phyloP scores from a whole-genome alignment of 2,888 invertebrate species.

The Diplazon laetatorius region DNA sequence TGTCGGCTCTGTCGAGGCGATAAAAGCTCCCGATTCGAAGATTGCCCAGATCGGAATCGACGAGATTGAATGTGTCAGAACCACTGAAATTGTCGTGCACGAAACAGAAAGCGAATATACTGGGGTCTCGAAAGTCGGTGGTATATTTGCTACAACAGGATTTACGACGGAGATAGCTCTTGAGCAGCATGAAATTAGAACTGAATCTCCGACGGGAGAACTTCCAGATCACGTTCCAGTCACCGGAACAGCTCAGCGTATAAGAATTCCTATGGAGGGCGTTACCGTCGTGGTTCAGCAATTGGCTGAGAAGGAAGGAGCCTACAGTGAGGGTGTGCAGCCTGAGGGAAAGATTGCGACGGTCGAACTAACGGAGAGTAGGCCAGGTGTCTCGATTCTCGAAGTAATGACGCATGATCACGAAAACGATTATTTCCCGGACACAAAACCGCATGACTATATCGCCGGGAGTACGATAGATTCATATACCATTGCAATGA shows the following conservation, averaged over 20 bases:
- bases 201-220: conserved; percentile 81
- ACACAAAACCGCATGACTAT: conserved; percentile 73
- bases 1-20: conserved; percentile 81
- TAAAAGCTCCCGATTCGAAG: conserved; percentile 79
- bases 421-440: conserved; percentile 74
- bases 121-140: conserved; percentile 77
- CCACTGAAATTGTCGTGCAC: conserved; percentile 83
- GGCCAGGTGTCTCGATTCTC: conserved; percentile 74
- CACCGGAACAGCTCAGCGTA: conserved; percentile 79
- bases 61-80: conserved; percentile 83
- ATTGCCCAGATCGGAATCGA: conserved; percentile 81
- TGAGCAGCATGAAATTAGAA: conserved; percentile 82
- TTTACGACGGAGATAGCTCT: conserved; percentile 83
- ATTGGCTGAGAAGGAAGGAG: conserved; percentile 83
- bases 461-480: conserved; percentile 80
- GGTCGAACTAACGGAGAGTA: conserved; percentile 79
- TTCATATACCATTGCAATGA: conserved; percentile 82
- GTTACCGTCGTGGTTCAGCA: conserved; percentile 80
- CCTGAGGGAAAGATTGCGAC: conserved; percentile 82
- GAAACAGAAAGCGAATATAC: conserved; percentile 83
- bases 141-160: conserved; percentile 82
- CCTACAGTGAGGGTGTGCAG: conserved; percentile 78
- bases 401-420: conserved; percentile 79
- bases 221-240: conserved; percentile 79
- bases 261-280: conserved; percentile 77